Conservation (phyloP, 2,888 invertebrate species). For the Cantharis lateralis region DNA sequence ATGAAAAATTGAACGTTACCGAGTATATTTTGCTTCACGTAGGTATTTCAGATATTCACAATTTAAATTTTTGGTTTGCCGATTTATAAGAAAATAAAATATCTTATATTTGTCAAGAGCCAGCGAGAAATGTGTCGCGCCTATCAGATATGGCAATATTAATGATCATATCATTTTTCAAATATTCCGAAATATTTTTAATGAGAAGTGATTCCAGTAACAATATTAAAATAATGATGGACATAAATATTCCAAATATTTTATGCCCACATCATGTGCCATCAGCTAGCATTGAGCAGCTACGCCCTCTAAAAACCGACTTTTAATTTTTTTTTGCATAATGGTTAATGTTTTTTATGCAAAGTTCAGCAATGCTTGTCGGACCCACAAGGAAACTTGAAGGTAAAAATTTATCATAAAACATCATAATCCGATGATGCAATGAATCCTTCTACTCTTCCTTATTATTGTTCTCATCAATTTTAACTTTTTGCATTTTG, state of each 20-base stretch:
- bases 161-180: neutral
- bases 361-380: neutral
- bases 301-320: neutral
- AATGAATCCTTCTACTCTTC: neutral
- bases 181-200: neutral
- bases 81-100: neutral
- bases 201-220: neutral
- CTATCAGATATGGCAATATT: neutral
- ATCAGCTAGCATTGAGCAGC: neutral
- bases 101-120: neutral
- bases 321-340: neutral
- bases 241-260: neutral
- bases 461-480: neutral
- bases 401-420: neutral
- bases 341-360: neutral
- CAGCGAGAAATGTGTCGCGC: neutral
- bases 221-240: neutral
- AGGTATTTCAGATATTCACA: neutral
- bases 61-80: neutral
- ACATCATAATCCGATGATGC: neutral
- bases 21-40: neutral
- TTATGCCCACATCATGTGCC: neutral
- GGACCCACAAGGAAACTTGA: neutral
- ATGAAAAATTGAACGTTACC: neutral
- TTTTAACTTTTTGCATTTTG: neutral